Evolutionary conservation across 2,113 vertebrate species (phyloP), one percentile per base, ranked within the genome.

Genomic region (Scopus umbretta): DNA sequence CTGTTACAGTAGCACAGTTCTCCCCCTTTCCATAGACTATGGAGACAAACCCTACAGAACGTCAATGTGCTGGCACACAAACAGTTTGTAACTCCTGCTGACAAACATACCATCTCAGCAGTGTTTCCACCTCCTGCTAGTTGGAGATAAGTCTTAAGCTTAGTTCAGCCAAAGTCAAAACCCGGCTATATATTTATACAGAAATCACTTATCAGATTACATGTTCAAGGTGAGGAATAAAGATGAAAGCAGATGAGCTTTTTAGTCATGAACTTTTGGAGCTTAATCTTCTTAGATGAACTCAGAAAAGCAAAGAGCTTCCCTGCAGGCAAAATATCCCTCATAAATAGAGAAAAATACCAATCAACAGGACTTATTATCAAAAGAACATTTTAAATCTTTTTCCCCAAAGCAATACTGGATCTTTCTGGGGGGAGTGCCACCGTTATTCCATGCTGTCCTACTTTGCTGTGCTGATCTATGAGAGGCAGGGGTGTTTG

Each of bases 241-340:
- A 88, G 90, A 93, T 83, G 92, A 96, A 92, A 92, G 91, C 32
- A 61, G 74, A 93, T 86, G 58, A 95, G 93, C 20, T 70, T 92
- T 95, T 88, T n/a, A 93, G 81, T 83, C 27, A 43, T 83, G 79
- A 96, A 83, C 85, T 94, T 88, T n/a, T 30, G 67, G 79, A 96
- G 79, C 61, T 96, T 95, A 96, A 93, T 95, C 90, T 81, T 87
- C 94, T 96, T 88, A 94, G 88, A 95, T 94, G 49, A 96, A 97
- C 66, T 88, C 93, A 88, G 79, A 93, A 79, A 93, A 96, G 88
- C 50, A 86, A 94, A 93, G 79, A 86, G 74, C 63, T 88, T 86
- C 75, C 63, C 82, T 62, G 78, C 67, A 83, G 75, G 79, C 50
- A 94, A 92, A 95, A 93, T 50, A 80, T 65, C 38, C 27, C 70